phyloP scores from a whole-genome alignment of 2,888 invertebrate species.

The Chironomus riparius region DNA sequence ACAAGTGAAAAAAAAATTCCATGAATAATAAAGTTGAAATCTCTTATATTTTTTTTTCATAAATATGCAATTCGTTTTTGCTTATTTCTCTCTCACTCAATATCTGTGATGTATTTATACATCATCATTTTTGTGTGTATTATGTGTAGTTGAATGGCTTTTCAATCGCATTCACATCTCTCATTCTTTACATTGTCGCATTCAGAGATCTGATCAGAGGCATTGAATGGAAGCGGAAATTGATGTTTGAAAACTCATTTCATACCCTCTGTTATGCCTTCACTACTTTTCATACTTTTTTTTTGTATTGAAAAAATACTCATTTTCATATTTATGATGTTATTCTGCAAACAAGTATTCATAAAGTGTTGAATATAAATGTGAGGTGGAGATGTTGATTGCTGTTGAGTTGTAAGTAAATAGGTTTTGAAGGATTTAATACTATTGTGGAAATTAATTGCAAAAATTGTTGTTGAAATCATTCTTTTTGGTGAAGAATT shows the following conservation, averaged over 20 bases:
- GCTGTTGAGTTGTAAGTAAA: no score
- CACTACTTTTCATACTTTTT: no score
- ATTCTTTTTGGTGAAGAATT: no score
- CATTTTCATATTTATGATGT: constrained; percentile 20
- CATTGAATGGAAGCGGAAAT: not conserved
- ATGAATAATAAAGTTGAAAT: not conserved
- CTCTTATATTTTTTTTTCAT: not conserved
- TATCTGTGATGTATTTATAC: not conserved
- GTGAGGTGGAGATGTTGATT: no score
- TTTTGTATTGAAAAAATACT: not conserved
- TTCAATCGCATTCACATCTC: not conserved
- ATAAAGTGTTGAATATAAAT: no score
- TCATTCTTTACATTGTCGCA: not conserved
- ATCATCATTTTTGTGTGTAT: not conserved
- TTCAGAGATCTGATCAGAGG: not conserved
- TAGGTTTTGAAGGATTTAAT: no score
- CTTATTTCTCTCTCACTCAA: not conserved
- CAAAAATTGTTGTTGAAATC: no score
- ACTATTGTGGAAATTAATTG: no score
- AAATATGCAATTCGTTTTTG: not conserved
- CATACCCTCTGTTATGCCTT: no score
- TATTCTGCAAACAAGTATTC: no score
- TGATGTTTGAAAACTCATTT: not conserved
- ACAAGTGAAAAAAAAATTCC: not conserved
- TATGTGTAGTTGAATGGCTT: not conserved